phyloP scores from a whole-genome alignment of 2,797 vertebrate species.

The Dromococcyx pavoninus region DNA sequence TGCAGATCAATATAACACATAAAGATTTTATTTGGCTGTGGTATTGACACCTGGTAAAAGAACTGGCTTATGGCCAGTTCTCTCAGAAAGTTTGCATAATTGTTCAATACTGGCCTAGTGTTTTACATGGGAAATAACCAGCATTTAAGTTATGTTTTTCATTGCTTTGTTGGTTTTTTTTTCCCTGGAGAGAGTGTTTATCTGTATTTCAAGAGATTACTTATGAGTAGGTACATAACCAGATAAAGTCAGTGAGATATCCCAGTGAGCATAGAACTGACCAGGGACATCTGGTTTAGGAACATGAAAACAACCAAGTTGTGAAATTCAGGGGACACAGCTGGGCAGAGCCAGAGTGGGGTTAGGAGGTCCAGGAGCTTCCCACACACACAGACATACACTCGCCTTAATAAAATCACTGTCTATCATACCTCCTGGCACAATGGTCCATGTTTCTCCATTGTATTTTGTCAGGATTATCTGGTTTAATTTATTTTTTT shows the following conservation, averaged over 20 bases:
- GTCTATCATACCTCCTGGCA: not conserved
- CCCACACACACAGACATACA: too few relatives aligned
- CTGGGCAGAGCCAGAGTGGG: not conserved
- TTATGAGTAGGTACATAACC: not conserved
- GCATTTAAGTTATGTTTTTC: not conserved
- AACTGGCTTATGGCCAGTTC: not conserved
- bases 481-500: not conserved
- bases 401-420: not conserved
- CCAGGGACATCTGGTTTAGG: not conserved
- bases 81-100: not conserved
- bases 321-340: not conserved
- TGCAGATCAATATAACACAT: conserved; percentile 71
- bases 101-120: not conserved
- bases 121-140: not conserved
- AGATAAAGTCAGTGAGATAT: not conserved
- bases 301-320: not conserved
- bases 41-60: conserved; percentile 57
- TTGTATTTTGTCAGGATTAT: not conserved
- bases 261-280: not conserved
- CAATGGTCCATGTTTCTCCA: accelerated
- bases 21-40: conserved; percentile 65
- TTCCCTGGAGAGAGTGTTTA: not conserved
- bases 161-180: not conserved
- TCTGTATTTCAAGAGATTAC: not conserved
- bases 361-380: not conserved